These are phyloP conservation scores for Telmatochromis sp. DNA, from an alignment of 2,113 vertebrate species.

Conservation along the genomic window DNA sequence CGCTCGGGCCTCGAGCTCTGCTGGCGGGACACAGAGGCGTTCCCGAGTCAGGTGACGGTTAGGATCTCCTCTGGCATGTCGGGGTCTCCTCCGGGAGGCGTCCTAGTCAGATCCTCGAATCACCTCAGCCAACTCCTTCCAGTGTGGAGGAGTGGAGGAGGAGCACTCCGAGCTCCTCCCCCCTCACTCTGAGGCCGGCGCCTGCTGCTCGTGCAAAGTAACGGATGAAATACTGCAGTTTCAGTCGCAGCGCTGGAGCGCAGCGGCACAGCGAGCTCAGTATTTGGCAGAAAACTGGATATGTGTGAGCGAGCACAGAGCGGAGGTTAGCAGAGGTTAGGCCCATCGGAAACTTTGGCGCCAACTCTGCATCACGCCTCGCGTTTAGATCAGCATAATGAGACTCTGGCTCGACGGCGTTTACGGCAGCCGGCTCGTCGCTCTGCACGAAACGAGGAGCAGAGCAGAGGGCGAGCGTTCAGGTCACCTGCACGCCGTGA, in stretches of 20 bases:
- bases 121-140: not conserved
- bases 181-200: not conserved
- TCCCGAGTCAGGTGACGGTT: not conserved
- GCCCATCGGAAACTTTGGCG: not conserved
- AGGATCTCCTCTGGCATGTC: not conserved
- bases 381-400: not conserved
- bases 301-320: not conserved
- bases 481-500: not conserved
- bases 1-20: not conserved
- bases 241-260: not conserved
- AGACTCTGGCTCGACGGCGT: not conserved
- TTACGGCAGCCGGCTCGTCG: not conserved
- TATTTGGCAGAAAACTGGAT: not conserved
- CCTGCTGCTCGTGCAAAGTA: not conserved
- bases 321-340: not conserved
- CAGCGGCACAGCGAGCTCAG: not conserved
- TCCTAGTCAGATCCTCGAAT: not conserved
- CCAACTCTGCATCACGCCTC: not conserved
- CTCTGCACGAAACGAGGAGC: accelerated
- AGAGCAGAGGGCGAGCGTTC: not conserved
- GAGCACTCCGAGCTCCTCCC: not conserved
- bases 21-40: not conserved
- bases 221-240: not conserved
- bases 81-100: not conserved
- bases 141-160: not conserved